Conservation (phyloP, 2,113 vertebrate genomes). For the Oreotrochilus melanogaster region DNA sequence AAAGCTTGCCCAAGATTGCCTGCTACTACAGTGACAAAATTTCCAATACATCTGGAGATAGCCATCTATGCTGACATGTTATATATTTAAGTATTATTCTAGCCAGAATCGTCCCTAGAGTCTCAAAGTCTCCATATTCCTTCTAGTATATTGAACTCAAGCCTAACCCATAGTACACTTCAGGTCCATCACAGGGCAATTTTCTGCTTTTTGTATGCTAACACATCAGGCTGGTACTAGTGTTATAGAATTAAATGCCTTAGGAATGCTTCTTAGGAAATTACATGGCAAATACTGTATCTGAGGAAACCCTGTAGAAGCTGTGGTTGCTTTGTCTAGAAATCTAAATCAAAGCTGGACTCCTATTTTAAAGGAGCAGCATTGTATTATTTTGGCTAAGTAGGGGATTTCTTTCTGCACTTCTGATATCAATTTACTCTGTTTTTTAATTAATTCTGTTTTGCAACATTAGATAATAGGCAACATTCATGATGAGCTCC, state of each 20-base stretch:
- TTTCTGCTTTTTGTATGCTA: not conserved
- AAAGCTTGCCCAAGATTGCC: not conserved
- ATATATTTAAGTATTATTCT: not conserved
- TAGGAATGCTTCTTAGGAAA: not conserved
- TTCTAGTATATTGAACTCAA: not conserved
- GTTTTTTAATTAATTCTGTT: not conserved
- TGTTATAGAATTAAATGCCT: not conserved
- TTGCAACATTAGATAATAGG: not conserved
- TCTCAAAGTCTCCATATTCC: not conserved
- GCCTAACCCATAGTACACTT: not conserved
- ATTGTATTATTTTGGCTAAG: not conserved
- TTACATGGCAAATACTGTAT: not conserved
- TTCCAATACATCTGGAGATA: not conserved
- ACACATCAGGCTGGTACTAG: not conserved
- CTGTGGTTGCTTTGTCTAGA: not conserved
- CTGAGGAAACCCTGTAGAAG: not conserved
- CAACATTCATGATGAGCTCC: not conserved
- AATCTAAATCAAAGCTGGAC: not conserved
- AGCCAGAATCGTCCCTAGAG: not conserved
- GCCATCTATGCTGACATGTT: not conserved
- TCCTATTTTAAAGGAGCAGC: not conserved
- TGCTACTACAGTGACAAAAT: not conserved
- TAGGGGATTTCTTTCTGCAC: not conserved
- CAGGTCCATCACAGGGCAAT: not conserved
- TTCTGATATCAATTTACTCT: not conserved